Evolutionary conservation across 2,888 invertebrate species (phyloP), one percentile per base, ranked within the genome.

Genomic region (Monochamus alternatus): DNA sequence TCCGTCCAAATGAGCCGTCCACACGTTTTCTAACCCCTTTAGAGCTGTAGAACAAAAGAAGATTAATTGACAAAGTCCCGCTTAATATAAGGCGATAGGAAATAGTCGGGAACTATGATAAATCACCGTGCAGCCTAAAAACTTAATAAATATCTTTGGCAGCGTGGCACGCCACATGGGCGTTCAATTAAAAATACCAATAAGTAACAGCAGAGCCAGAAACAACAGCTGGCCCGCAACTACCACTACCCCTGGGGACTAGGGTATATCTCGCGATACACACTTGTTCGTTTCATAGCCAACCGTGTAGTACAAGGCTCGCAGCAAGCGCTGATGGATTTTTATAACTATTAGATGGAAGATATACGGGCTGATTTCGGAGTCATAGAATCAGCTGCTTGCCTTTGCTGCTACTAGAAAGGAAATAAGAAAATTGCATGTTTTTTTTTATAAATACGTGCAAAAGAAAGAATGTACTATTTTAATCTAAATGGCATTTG

Each of bases 111-210:
- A 55, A 14, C 55, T 55, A 60, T 60, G 31, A 60, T 38, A 60
- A 60, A 60, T 60, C 38, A 55, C 55, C 32, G 31, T 60, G 10
- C 14, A 12, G 30, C 32, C 30, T 8, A 60, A 60, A 60, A 60
- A 60, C 32, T 60, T 60, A 60, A 31, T 32, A 60, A 31, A 32
- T 38, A 60, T 60, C 38, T 60, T n/a, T 14, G 43, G 14, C 58
- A 9, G n/a, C 38, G 38, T 12, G 8, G 32, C 66, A 66, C 51
- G 52, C 66, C 66, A 66, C 51, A 66, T 66, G 66, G n/a, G 7
- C 14, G 12, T 66, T 51, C 66, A 66, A 66, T 66, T 66, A 66
- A 66, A 66, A 66, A 66, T 66, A 66, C 32, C 66, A 66, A 66
- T 66, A 66, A 55, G 52, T 14, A 30, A 52, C 66, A n/a, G 5